These are phyloP conservation scores for Cladopsammia gracilis DNA, from an alignment of 64 coral and sea anemone genomes.

Conservation along the genomic window DNA sequence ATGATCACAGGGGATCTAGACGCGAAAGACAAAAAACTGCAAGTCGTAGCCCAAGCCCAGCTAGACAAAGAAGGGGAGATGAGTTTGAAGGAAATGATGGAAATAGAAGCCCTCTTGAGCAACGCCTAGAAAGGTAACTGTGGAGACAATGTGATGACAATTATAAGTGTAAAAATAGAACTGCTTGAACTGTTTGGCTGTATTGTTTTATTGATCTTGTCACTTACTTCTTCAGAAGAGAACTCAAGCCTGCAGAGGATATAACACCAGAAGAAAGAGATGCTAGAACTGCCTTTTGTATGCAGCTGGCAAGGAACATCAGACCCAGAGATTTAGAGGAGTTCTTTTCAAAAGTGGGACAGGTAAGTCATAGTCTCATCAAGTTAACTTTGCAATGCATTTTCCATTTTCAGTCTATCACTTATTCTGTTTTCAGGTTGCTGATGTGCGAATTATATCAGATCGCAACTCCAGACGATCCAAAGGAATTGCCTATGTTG, in stretches of 20 bases:
- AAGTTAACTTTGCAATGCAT: neutral
- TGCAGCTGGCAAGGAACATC: slow-evolving; percentile 99
- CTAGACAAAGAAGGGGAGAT: slow-evolving; percentile 26
- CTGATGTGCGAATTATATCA: slow-evolving; percentile 97
- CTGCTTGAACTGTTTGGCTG: neutral
- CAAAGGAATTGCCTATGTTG: slow-evolving; percentile 99
- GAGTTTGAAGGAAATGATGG: slow-evolving; percentile 28
- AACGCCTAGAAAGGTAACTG: slow-evolving; percentile 32
- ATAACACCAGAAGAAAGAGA: slow-evolving; percentile 89
- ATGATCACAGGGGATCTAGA: slow-evolving; percentile 21
- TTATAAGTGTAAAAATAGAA: neutral
- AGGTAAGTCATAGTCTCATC: slow-evolving; percentile 41
- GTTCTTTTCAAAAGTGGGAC: slow-evolving; percentile 99
- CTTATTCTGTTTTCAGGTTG: slow-evolving; percentile 54
- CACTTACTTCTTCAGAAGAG: slow-evolving; percentile 6
- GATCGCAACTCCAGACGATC: slow-evolving; percentile 98
- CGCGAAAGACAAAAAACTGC: slow-evolving; percentile 54
- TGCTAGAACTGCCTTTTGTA: slow-evolving; percentile 98
- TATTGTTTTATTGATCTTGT: neutral
- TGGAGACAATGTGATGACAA: neutral
- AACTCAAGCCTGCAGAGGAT: slow-evolving; percentile 72
- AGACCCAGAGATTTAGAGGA: slow-evolving; percentile 96
- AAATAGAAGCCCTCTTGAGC: slow-evolving; percentile 36
- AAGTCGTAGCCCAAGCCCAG: slow-evolving; percentile 76
- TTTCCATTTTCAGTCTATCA: neutral